Base-by-base conservation (phyloP, 2,797 vertebrate genomes). In the Psittacula derbiana region DNA sequence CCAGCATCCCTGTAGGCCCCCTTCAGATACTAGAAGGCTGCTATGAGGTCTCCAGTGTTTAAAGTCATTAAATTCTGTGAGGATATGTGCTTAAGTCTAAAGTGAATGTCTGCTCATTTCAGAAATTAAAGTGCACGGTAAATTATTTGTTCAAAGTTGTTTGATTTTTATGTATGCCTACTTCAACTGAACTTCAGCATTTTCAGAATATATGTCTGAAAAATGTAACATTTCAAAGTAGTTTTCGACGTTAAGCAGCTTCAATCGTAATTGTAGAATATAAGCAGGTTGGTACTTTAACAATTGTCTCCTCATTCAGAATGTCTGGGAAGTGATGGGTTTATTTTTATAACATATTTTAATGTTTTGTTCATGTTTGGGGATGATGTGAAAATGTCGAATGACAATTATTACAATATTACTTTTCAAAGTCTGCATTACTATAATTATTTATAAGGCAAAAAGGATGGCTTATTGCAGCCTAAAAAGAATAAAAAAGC, bases 121-220 rank as follows among this genome's bases (percentile, higher is more conserved):
- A 96, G 61, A 92, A 96, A 93, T 95, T 95, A 88, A 72, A 82
- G 31, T 16, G 40, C 61, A 91, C 61, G 94, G 41, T 90, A 96
- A 94, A 91, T 60, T 85, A 17, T 90, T 57, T 57, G 72, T 95
- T 96, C 80, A 96, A 95, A 88, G 31, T n/a, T 76, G 31, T 75
- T 82, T 92, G 25, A 52, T 57, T 89, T 87, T 73, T 78, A 20
- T 57, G 18, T 41, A 28, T 41, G 10, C 15, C 11, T 79, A 66
- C 23, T 3, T 8, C 94, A 93, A 78, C 6, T 31, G 27, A 85
- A 70, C 13, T 73, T 43, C 14, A 87, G 4, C 2, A 18, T 79
- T 96, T 93, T 87, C 6, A 9, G 58, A 62, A 64, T 41, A 80
- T 75, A 36, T 41, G 6, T 50, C 33, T 49, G 31, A 73, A 92